phyloP scores from a whole-genome alignment of 2,113 vertebrate genomes.

The Equus quagga region DNA sequence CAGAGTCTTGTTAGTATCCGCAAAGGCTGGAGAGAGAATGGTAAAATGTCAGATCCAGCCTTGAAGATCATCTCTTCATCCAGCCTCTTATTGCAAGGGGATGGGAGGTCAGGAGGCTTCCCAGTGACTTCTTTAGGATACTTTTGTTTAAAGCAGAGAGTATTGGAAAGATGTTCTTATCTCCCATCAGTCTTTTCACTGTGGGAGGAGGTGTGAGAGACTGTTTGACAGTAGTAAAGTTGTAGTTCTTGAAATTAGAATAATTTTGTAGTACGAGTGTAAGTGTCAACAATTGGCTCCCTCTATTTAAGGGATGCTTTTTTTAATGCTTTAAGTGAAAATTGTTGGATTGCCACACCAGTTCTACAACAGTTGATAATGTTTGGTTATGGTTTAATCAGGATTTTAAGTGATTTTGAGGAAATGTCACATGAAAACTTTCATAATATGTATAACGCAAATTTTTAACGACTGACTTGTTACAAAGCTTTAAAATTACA shows the following conservation, averaged over 20 bases:
- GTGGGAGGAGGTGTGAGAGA: background rate
- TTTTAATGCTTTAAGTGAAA: constrained; percentile 44
- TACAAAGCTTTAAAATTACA: constrained; percentile 36
- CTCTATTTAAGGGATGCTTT: constrained; percentile 51
- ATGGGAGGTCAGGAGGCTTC: background rate
- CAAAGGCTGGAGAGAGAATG: constrained; percentile 8
- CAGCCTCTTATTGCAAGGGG: constrained; percentile 46
- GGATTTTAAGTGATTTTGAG: constrained; percentile 54
- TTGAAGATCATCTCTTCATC: constrained; percentile 25
- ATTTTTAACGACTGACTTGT: constrained; percentile 39
- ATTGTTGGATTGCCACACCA: constrained; percentile 15
- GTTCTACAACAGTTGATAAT: background rate
- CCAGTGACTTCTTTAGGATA: background rate
- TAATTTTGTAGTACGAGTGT: constrained; percentile 2
- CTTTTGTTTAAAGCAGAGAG: background rate
- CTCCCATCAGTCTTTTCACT: background rate
- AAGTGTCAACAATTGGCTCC: background rate
- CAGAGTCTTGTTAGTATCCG: constrained; percentile 29
- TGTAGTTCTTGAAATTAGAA: constrained; percentile 19
- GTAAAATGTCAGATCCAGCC: constrained; percentile 30
- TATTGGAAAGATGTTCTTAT: constrained; percentile 32
- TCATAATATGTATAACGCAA: background rate
- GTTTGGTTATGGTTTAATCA: constrained; percentile 48
- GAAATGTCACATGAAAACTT: constrained; percentile 43
- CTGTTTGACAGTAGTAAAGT: background rate